Conservation (phyloP, 2,888 invertebrate genomes). For the Drosophila eohydei region DNA sequence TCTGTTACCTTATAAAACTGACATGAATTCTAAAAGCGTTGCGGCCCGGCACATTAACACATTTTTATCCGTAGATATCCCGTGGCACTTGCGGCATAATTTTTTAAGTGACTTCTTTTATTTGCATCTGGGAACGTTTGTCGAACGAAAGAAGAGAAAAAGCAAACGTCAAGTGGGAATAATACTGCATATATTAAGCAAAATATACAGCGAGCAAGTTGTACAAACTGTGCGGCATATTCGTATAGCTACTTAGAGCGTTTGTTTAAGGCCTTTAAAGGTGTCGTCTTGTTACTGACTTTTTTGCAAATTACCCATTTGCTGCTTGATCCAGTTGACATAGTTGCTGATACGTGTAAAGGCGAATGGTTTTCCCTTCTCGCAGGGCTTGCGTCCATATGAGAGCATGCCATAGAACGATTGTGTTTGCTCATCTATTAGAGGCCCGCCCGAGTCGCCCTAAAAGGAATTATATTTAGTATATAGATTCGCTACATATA, state of each 20-base stretch:
- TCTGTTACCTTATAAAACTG: slow-evolving; percentile 75
- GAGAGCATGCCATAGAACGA: slow-evolving; percentile 79
- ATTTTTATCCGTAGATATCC: slow-evolving; percentile 53
- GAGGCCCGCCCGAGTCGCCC: slow-evolving; percentile 84
- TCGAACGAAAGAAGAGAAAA: slow-evolving; percentile 4
- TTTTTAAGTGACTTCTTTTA: slow-evolving; percentile 79
- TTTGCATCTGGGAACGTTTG: slow-evolving; percentile 71
- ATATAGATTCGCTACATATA: neutral
- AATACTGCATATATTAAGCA: slow-evolving; percentile 53
- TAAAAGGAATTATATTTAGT: slow-evolving; percentile 26
- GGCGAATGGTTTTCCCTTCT: slow-evolving; percentile 48
- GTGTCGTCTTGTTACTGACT: no score
- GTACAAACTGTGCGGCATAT: neutral
- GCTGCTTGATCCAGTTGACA: slow-evolving; percentile 55
- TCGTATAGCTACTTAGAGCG: neutral
- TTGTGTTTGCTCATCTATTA: slow-evolving; percentile 61
- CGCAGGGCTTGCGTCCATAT: slow-evolving; percentile 72
- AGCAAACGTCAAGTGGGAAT: slow-evolving; percentile 55
- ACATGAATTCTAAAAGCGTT: slow-evolving; percentile 81
- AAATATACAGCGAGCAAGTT: neutral
- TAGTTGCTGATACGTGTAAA: slow-evolving; percentile 63
- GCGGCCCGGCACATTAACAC: slow-evolving; percentile 67
- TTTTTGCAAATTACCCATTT: slow-evolving; percentile 38
- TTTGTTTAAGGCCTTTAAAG: neutral
- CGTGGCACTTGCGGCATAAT: slow-evolving; percentile 54